phyloP scores from a whole-genome alignment of 2,888 invertebrate genomes.

The Germaria angustata region DNA sequence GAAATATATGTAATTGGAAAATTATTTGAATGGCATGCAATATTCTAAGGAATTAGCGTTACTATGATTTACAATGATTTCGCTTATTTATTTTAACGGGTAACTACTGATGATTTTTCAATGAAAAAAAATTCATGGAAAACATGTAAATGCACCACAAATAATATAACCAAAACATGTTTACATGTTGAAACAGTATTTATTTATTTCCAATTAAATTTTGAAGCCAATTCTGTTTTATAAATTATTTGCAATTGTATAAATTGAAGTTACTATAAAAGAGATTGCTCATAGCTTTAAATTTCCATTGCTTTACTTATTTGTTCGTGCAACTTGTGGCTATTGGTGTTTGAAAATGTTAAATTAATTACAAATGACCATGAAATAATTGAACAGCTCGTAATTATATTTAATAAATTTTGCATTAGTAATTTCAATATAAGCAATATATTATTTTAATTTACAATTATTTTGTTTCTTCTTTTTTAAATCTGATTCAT shows the following conservation, averaged over 20 bases:
- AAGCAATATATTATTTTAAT: not conserved
- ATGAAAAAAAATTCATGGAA: not conserved
- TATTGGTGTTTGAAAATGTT: not conserved
- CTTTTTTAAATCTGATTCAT: no score
- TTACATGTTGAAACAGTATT: not conserved
- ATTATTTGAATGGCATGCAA: conserved; percentile 41
- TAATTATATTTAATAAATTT: not conserved
- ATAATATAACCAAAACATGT: not conserved
- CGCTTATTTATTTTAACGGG: not conserved
- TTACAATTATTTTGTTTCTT: no score
- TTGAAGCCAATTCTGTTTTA: conserved; percentile 12
- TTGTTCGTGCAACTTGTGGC: conserved; percentile 45
- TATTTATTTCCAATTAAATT: not conserved
- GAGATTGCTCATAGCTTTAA: conserved; percentile 33
- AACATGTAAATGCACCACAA: not conserved
- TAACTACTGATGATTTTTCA: no score
- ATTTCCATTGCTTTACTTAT: conserved; percentile 33
- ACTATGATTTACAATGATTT: conserved; percentile 38
- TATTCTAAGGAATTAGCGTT: conserved; percentile 23
- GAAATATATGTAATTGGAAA: conserved; percentile 12
- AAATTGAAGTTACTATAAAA: not conserved
- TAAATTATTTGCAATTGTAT: not conserved
- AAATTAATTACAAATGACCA: conserved; percentile 43
- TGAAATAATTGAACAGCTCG: conserved; percentile 43
- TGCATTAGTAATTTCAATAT: conserved; percentile 10